Percentiles rank a stretch among this genome's conserved stretches.
phyloP scores from a whole-genome alignment of 2,888 invertebrate genomes.

The Xanthorhoe spadicearia region DNA sequence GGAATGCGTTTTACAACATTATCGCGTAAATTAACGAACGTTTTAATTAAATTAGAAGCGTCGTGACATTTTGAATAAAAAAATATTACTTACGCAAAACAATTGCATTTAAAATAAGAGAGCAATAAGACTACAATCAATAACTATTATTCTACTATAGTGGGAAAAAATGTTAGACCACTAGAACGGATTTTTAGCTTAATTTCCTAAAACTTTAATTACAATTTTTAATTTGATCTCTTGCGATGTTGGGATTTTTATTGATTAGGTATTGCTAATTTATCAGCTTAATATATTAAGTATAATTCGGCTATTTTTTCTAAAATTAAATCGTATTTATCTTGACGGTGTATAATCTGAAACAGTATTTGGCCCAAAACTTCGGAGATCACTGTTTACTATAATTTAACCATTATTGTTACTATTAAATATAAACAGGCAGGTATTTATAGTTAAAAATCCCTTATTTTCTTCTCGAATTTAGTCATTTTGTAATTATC shows the following conservation, averaged over 20 bases:
- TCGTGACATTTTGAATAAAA: not conserved
- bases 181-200: too few species aligned
- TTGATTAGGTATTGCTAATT: slow-evolving; percentile 25
- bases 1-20: slow-evolving; percentile 3
- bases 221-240: not conserved
- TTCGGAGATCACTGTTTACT: not conserved
- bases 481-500: slow-evolving; percentile 14
- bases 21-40: slow-evolving; percentile 4
- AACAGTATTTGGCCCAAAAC: too few species aligned
- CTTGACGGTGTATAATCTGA: too few species aligned
- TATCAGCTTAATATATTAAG: slow-evolving; percentile 5
- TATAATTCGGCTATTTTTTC: not conserved
- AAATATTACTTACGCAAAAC: not conserved
- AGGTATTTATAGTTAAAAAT: not conserved
- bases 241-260: slow-evolving; percentile 34
- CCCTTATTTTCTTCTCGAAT: not conserved
- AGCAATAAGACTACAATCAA: too few species aligned
- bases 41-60: not conserved
- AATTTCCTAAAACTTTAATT: not conserved
- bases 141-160: too few species aligned
- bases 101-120: too few species aligned
- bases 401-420: not conserved
- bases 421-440: not conserved
- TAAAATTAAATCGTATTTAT: not conserved
- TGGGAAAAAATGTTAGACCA: too few species aligned